These are phyloP conservation scores for Helicoverpa zea DNA, from an alignment of 1,140 invertebrate genomes.

Conservation along the genomic window DNA sequence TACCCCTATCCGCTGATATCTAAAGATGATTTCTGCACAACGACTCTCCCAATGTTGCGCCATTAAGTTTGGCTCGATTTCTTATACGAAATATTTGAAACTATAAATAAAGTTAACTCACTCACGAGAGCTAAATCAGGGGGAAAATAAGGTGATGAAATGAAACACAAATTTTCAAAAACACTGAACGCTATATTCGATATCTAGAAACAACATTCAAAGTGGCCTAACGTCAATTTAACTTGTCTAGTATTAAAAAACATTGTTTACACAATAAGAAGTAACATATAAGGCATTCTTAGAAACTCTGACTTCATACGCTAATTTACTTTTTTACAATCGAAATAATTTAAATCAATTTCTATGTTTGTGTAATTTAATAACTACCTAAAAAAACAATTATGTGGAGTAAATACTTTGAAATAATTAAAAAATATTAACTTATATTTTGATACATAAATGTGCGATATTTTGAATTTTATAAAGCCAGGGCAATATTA, in stretches of 20 bases:
- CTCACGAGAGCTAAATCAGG: too few relatives aligned
- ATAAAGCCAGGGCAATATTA: too few relatives aligned
- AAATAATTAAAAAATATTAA: too few relatives aligned
- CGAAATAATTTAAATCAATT: neutral
- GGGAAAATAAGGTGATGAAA: constrained; percentile 60
- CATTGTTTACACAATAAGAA: constrained; percentile 39
- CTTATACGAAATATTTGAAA: too few relatives aligned
- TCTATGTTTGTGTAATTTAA: neutral
- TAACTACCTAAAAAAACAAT: too few relatives aligned
- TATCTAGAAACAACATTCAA: constrained; percentile 83
- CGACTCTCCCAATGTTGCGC: too few relatives aligned
- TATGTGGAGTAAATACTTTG: too few relatives aligned
- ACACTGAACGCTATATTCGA: constrained; percentile 83
- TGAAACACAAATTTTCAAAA: constrained; percentile 73
- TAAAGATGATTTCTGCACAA: too few relatives aligned
- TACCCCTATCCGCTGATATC: too few relatives aligned
- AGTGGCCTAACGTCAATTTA: constrained; percentile 65
- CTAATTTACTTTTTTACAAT: neutral
- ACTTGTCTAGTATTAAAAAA: constrained; percentile 50
- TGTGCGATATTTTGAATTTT: too few relatives aligned
- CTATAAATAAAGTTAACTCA: too few relatives aligned
- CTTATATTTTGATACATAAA: too few relatives aligned
- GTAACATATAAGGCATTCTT: constrained; percentile 46
- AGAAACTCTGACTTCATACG: constrained; percentile 32
- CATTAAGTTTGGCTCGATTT: neutral